Evolutionary conservation across 2,797 vertebrate genomes (phyloP), one percentile per base, ranked within the genome.

Genomic region (Catamblyrhynchus diadema): DNA sequence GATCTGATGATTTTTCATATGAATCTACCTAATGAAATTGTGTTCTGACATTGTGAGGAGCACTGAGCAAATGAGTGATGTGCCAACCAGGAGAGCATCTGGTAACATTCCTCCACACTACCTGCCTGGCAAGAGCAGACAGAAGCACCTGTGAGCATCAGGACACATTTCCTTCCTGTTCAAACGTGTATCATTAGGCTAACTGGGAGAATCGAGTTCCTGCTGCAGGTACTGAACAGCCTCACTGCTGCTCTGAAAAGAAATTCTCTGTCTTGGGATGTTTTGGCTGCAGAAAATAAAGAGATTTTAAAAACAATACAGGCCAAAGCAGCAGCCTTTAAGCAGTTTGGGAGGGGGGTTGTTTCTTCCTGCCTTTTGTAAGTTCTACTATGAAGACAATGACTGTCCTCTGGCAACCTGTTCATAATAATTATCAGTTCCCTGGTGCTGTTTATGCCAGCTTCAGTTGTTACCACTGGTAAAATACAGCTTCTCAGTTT

Each of bases 71-170:
- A n/a, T 33, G 21, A 65, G 33, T 30, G 37, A 27, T 51, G 25
- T 3, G 2, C 33, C 60, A 53, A 39, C 42, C n/a, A 62, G 53
- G 11, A 66, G 24, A 60, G 27, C 11, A 30, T 41, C 30, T 80
- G 62, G 12, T 57, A 44, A 12, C 12, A 6, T 3, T 69, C 12
- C 16, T 86, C n/a, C 27, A 9, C 0, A 0, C 4, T 57, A 8
- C 51, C 28, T 54, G 44, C 20, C 51, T 73, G 56, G 23, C 28
- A 42, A n/a, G 62, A 65, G 32, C 59, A 47, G 30, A 9, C 42
- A 77, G 53, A 81, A 82, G 51, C 30, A 28, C 4, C 32, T 62
- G 45, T 78, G 45, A 53, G 4, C 61, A 30, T 53, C 30, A 50
- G 65, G 27, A n/a, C 24, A 28, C 17, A 6, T 32, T 66, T 81